Evolutionary conservation across 2,888 invertebrate species (phyloP), one percentile per base, ranked within the genome.

Genomic region (Hipparchia semele): DNA sequence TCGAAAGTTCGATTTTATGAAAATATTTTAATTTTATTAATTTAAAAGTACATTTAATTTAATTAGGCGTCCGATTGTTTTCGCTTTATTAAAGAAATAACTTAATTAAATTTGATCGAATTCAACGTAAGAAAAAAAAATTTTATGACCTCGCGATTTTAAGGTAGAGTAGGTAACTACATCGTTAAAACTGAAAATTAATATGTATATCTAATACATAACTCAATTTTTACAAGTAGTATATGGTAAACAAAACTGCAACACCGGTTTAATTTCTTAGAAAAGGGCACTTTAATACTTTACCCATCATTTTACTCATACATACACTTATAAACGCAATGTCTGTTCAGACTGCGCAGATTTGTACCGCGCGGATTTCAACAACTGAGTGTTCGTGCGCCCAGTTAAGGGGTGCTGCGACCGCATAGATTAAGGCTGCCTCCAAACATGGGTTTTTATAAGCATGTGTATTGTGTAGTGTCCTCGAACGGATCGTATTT

Each of bases 191-290:
- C n/a, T n/a, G 5, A 56, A 59, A 33, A 59, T 3, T 2, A 23
- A 23, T 23, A 23, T 23, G 23, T 23, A 23, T 33, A 9, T 9
- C 9, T 23, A 23, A 59, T 7, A 8, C 3, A 5, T 8, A 23
- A 60, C 12, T 39, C 39, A 60, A 58, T 23, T 12, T 2, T 60
- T 60, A 9, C 65, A 53, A 53, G 51, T 1, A 53, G 33, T 23
- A 65, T 33, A 6, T 33, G 33, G 33, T 53, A 53, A 53, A 65
- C 33, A 53, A 65, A 65, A 65, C 51, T 53, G 65, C 65, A 53
- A 51, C 33, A 53, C 65, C 53, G 12, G 46, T 45, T 7, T 64
- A 39, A 39, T 39, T 39, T 2, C 39, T 39, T 39, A 39, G 39
- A 39, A 39, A 39, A 39, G 39, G 39, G 39, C 39, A 39, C 39